Base-by-base conservation (phyloP, 1,140 invertebrate species). In the Spodoptera litura region DNA sequence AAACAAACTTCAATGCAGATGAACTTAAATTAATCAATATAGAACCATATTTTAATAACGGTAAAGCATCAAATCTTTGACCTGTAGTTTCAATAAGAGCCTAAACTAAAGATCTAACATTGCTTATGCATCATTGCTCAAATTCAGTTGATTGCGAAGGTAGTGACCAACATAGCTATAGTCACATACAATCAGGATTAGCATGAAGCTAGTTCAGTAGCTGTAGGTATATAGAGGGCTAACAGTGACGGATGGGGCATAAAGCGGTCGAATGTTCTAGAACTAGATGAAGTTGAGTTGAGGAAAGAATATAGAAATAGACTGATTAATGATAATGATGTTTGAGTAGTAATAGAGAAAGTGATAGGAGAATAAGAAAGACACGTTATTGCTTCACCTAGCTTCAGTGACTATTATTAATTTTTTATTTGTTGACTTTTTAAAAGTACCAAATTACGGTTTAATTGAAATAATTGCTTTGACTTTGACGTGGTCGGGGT, bases 61-160 rank as follows among this genome's bases (percentile, higher is more conserved):
- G 1, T 44, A 44, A 44, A 8, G 6, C 38, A 44, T 44, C 38
- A 44, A 44, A 44, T 44, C 6, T 6, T 8, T 44, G 9, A 9
- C 1, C 38, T 6, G 2, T 31, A 44, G 38, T 8, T 44, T n/a
- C 5, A 49, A 44, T 20, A 49, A 20, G 35, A 10, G 15, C 35
- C 20, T 11, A 10, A 49, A 4, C 11, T 12, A 12, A 20, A 27
- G 25, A 44, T 10, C 25, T 35, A 49, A 1, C n/a, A 8, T 49
- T 3, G 4, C 38, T 10, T 49, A 20, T 4, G 11, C n/a, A 44
- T 20, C 61, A 9, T 25, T 25, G 15, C 61, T 49, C 61, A 64
- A 64, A 64, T 64, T 64, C 35, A 64, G 38, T n/a, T 64, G 61
- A 64, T 64, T 64, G 61, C 61, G 2, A 64, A 64, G 61, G 61